These are phyloP conservation scores for Liposcelis brunnea DNA, from an alignment of 2,888 invertebrate genomes.

Conservation along the genomic window DNA sequence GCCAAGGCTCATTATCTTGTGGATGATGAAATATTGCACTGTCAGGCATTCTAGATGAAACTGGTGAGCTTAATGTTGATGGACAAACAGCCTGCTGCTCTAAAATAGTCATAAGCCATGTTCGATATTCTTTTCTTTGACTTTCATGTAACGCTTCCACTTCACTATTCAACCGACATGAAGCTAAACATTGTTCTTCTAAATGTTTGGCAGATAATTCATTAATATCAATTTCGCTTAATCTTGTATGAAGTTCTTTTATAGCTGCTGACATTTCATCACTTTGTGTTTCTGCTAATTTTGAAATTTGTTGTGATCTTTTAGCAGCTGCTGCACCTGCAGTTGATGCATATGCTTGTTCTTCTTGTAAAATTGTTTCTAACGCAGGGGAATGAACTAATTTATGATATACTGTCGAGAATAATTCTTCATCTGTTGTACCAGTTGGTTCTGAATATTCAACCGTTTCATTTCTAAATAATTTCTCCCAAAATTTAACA, in stretches of 20 bases:
- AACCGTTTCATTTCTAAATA: slow-evolving; percentile 61
- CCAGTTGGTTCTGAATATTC: slow-evolving; percentile 68
- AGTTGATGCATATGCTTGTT: slow-evolving; percentile 69
- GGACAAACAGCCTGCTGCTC: slow-evolving; percentile 35
- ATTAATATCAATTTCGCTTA: slow-evolving; percentile 73
- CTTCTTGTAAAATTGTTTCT: slow-evolving; percentile 73
- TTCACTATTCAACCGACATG: slow-evolving; percentile 45
- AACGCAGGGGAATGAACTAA: slow-evolving; percentile 71
- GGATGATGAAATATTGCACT: slow-evolving; percentile 15
- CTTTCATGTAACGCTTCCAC: slow-evolving; percentile 68
- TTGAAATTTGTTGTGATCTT: slow-evolving; percentile 52
- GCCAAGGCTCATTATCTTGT: slow-evolving; percentile 17
- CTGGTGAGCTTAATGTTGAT: slow-evolving; percentile 14
- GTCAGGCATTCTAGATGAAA: slow-evolving; percentile 10
- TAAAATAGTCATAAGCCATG: slow-evolving; percentile 73
- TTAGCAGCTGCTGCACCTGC: slow-evolving; percentile 54
- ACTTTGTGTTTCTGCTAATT: slow-evolving; percentile 57
- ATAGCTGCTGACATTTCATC: slow-evolving; percentile 80
- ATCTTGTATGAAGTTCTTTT: slow-evolving; percentile 54
- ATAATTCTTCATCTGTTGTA: slow-evolving; percentile 69
- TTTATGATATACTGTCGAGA: slow-evolving; percentile 69
- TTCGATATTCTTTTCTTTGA: slow-evolving; percentile 70
- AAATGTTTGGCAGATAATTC: slow-evolving; percentile 64
- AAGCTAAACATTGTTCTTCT: slow-evolving; percentile 65
- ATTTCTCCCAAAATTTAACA: slow-evolving; percentile 61